Conservation (phyloP, 2,888 invertebrate species). For the Selenia dentaria region DNA sequence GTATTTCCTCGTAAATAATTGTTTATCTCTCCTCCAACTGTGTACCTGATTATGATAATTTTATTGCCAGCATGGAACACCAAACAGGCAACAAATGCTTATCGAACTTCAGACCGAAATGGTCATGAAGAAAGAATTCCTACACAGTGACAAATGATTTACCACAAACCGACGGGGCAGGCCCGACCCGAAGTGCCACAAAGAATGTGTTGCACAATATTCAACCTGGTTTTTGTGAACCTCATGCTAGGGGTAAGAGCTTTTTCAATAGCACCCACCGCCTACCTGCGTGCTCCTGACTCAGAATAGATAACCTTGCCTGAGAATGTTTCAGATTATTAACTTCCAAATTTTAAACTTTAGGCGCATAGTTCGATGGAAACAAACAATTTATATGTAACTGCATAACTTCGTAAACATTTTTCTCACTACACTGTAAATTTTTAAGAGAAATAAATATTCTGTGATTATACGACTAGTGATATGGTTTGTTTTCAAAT, state of each 20-base stretch:
- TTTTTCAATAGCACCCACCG: constrained; percentile 40
- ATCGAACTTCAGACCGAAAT: neutral
- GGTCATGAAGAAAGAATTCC: constrained; percentile 5
- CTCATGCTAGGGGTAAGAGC: constrained; percentile 34
- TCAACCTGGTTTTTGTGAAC: constrained; percentile 45
- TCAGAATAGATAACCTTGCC: constrained; percentile 2
- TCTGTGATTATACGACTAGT: no score
- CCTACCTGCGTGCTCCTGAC: constrained; percentile 50
- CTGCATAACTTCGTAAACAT: no score
- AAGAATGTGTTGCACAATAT: constrained; percentile 53
- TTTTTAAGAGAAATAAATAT: no score
- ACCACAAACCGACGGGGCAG: constrained; percentile 15
- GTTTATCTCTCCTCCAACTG: no score
- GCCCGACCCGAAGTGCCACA: constrained; percentile 38
- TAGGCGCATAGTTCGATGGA: no score
- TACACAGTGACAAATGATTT: constrained; percentile 24
- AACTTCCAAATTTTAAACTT: no score
- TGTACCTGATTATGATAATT: constrained; percentile 5
- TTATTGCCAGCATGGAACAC: neutral
- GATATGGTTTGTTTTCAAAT: no score
- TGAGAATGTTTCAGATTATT: no score
- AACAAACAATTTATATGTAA: no score
- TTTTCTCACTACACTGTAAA: no score
- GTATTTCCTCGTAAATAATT: no score
- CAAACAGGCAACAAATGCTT: neutral